Evolutionary conservation across 2,888 invertebrate genomes (phyloP), one percentile per base, ranked within the genome.

Genomic region (Hyalella azteca): DNA sequence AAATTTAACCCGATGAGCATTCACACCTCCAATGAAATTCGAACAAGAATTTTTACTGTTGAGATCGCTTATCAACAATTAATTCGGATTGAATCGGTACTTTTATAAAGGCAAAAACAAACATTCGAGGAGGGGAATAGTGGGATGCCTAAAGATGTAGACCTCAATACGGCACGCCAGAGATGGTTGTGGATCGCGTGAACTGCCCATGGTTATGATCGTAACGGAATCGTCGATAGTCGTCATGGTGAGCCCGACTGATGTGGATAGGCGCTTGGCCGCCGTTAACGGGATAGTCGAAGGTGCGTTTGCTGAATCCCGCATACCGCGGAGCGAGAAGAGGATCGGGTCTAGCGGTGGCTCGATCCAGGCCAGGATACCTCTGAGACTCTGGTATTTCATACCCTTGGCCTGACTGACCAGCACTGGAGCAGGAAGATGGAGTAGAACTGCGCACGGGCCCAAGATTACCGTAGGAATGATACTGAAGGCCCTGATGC

Each of bases 301-400:
- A 83, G 15, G 83, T 83, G 32, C 78, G 73, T 41, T 81, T 81
- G 50, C 29, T 60, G 75, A 75, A 75, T 22, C 75, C 75, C 1
- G 75, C 40, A 29, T 75, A 75, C 45, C 73, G 19, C 45, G 79
- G 50, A 15, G 78, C 45, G 41, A 80, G 78, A 39, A 86, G 86
- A 22, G 86, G 85, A 26, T 86, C 85, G 29, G 87, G 85, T 36
- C 88, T 85, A 60, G 89, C 88, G 4, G 87, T 87, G 45, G 91
- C 90, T 19, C 90, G 88, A 85, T 90, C 90, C 66, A 90, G 86
- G 1, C 90, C 90, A 3, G 90, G 90, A 85, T 90, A 90, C 85
- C 91, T 88, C 82, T 90, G 90, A 85, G 89, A 88, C 59, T 90
- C 90, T 32, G 89, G 89, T 76, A 90, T 86, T 85, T 91, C 91